Percentiles rank a stretch among this genome's conserved stretches.
phyloP scores from a whole-genome alignment of 1,140 invertebrate species.

The Scaptomyza montana region DNA sequence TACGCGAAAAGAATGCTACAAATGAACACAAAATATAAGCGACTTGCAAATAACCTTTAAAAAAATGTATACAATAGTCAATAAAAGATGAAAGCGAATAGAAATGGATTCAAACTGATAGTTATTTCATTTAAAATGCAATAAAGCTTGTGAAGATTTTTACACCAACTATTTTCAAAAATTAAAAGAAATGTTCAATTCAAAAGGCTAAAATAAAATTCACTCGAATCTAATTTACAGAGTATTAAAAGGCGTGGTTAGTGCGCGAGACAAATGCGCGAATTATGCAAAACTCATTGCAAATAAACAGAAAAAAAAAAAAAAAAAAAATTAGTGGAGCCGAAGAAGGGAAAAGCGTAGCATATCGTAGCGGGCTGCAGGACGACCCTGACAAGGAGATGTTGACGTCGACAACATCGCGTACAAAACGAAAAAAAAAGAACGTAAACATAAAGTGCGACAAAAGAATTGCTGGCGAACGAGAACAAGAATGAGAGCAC shows the following conservation, averaged over 20 bases:
- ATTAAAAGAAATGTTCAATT: no score
- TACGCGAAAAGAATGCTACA: background rate
- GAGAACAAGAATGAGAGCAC: slow-evolving; percentile 1
- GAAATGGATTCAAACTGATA: no score
- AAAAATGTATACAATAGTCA: no score
- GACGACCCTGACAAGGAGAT: slow-evolving; percentile 65
- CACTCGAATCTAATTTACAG: background rate
- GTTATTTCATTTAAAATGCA: no score
- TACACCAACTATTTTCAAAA: no score
- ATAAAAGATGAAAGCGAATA: no score
- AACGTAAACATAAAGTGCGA: slow-evolving; percentile 77
- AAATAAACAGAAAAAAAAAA: slow-evolving; percentile 70
- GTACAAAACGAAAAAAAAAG: slow-evolving; percentile 73
- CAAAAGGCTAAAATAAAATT: background rate
- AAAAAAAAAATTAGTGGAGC: slow-evolving; percentile 4
- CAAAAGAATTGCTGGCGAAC: slow-evolving; percentile 62
- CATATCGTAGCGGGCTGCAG: slow-evolving; percentile 8
- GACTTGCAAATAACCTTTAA: slow-evolving; percentile 16
- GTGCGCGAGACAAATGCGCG: slow-evolving; percentile 74
- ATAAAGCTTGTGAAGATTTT: no score
- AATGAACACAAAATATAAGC: slow-evolving; percentile 12
- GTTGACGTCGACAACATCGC: slow-evolving; percentile 75
- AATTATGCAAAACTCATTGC: slow-evolving; percentile 81
- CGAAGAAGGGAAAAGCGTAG: background rate
- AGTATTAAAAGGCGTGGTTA: slow-evolving; percentile 38